A percentile compares a stretch with the other conserved stretches of the same genome.
phyloP scores from a whole-genome alignment of 2,113 vertebrate genomes.

The Passer montanus region DNA sequence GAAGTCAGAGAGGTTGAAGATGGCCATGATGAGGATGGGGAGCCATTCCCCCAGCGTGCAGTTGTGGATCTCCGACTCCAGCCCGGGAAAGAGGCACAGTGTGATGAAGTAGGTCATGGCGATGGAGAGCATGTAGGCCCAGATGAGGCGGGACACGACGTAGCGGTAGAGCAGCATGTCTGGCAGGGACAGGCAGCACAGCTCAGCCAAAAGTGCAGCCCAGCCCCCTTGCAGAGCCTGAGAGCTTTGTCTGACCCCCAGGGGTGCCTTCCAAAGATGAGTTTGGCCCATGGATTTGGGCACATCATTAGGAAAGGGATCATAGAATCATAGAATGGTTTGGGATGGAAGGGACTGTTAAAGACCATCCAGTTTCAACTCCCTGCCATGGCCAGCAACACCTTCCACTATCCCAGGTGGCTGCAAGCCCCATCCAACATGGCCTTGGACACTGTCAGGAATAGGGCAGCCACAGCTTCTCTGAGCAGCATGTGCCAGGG shows the following conservation, averaged over 20 bases:
- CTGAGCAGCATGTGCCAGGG: background rate
- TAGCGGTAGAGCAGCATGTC: conserved; percentile 95
- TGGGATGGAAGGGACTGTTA: background rate
- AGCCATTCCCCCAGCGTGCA: conserved; percentile 91
- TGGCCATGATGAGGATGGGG: conserved; percentile 98
- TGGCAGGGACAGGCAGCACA: conserved; percentile 40
- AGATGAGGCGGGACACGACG: conserved; percentile 90
- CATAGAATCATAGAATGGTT: background rate
- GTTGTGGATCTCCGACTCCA: conserved; percentile 95
- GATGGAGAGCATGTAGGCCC: conserved; percentile 97
- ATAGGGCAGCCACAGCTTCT: background rate
- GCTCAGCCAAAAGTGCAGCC: background rate
- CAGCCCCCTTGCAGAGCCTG: background rate
- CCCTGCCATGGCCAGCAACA: background rate
- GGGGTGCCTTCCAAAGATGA: background rate
- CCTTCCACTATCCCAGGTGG: background rate
- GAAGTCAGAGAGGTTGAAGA: conserved; percentile 98
- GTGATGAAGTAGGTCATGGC: conserved; percentile 98
- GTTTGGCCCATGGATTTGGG: background rate
- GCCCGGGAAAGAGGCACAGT: conserved; percentile 92
- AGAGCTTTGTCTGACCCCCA: background rate
- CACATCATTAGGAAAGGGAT: background rate
- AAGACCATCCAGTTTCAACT: background rate
- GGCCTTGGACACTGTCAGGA: background rate
- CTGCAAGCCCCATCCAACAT: rapidly evolving